Evolutionary conservation across 2,797 vertebrate genomes (phyloP).

Genomic region (Chaetodon trifasciatus): DNA sequence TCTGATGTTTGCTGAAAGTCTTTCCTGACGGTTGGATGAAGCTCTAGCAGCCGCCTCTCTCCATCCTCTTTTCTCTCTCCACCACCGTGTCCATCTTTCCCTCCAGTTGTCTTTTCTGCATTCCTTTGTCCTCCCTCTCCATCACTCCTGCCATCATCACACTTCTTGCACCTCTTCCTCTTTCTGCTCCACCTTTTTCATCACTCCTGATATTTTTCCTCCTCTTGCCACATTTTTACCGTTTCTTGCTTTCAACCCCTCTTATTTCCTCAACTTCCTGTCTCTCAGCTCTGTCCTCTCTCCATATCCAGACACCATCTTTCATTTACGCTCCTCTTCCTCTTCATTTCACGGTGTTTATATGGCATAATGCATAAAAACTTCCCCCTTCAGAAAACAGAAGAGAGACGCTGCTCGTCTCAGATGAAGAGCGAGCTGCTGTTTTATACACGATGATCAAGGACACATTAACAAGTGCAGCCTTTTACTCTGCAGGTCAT

Average conservation of each 20-base stretch:
- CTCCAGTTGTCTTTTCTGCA: too few relatives aligned
- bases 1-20: too few relatives aligned
- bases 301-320: background rate
- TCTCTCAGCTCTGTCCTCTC: background rate
- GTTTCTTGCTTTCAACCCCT: background rate
- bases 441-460: background rate
- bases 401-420: background rate
- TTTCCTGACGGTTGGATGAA: too few relatives aligned
- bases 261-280: background rate
- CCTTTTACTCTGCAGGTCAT: background rate
- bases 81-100: background rate
- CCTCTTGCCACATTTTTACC: background rate
- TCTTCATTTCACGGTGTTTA: background rate
- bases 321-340: background rate
- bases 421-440: background rate
- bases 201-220: background rate
- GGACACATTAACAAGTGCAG: background rate
- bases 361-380: background rate
- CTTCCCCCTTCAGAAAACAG: background rate
- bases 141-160: background rate
- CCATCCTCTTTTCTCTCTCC: background rate
- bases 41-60: background rate
- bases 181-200: constrained; percentile 22
- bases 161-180: background rate
- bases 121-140: background rate